Conservation (phyloP, 2,888 invertebrate species). For the Cyclophora punctaria region DNA sequence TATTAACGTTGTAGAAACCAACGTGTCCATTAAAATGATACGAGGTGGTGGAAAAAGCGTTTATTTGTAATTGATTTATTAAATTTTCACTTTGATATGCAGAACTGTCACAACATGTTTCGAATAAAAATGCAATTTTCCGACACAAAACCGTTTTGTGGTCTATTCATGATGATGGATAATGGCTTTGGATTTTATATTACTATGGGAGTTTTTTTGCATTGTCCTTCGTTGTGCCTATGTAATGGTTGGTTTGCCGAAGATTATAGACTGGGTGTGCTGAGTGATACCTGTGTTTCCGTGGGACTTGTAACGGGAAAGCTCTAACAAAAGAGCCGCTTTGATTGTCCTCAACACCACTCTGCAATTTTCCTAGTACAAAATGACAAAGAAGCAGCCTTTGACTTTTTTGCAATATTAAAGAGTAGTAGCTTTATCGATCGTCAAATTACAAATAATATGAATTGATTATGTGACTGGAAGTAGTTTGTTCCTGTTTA, state of each 20-base stretch:
- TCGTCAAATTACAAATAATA: background rate
- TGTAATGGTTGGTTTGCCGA: conserved; percentile 44
- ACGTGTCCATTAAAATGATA: conserved; percentile 14
- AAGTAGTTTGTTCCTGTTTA: no score
- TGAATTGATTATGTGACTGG: background rate
- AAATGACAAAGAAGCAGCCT: conserved; percentile 45
- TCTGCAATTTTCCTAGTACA: conserved; percentile 41
- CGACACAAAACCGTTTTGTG: conserved; percentile 22
- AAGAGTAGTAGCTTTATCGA: background rate
- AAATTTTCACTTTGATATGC: conserved; percentile 19
- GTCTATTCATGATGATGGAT: conserved; percentile 37
- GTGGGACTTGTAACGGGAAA: conserved; percentile 53
- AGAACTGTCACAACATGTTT: conserved; percentile 22
- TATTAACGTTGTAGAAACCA: conserved; percentile 10
- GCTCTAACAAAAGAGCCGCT: conserved; percentile 50
- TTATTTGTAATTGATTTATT: conserved; percentile 21
- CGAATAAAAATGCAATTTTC: conserved; percentile 19
- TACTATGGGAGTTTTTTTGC: conserved; percentile 52
- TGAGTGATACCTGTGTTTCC: conserved; percentile 52
- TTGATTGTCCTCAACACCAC: conserved; percentile 32
- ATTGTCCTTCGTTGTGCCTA: conserved; percentile 50
- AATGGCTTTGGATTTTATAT: conserved; percentile 59
- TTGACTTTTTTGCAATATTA: conserved; percentile 25
- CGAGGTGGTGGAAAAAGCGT: conserved; percentile 12
- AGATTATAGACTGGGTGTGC: conserved; percentile 55